A percentile compares a stretch with the other conserved stretches of the same genome.
Evolutionary conservation across 2,113 vertebrate genomes (phyloP).

Genomic region (Eublepharis macularius): DNA sequence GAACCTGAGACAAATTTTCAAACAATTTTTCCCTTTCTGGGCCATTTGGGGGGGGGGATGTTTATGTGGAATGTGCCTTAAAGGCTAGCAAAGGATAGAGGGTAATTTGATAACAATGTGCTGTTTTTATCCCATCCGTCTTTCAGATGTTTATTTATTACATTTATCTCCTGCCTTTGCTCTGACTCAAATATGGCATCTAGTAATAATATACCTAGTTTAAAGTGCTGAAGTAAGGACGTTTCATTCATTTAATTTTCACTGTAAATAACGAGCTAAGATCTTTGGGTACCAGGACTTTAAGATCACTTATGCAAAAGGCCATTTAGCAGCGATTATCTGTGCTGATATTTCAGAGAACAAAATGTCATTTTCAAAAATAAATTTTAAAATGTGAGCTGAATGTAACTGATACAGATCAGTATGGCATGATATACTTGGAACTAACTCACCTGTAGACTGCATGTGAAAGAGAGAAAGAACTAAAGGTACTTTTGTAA

Average conservation of each 20-base stretch:
- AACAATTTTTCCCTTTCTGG: too few relatives aligned
- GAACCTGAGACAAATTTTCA: too few relatives aligned
- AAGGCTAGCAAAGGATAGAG: too few relatives aligned
- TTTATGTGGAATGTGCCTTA: too few relatives aligned
- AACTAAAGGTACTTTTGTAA: background rate
- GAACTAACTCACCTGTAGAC: background rate
- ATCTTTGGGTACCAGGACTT: too few relatives aligned
- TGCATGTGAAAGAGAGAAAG: background rate
- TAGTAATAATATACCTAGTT: too few relatives aligned
- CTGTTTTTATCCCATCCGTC: background rate
- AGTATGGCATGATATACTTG: background rate
- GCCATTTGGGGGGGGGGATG: too few relatives aligned
- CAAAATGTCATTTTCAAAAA: background rate
- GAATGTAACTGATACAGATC: background rate
- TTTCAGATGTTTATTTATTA: conserved; percentile 1
- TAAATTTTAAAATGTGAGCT: background rate
- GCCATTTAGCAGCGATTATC: background rate
- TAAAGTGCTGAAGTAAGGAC: too few relatives aligned
- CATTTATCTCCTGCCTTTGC: background rate
- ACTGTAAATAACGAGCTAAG: too few relatives aligned
- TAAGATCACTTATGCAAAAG: background rate
- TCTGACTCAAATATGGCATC: background rate
- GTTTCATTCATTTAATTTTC: too few relatives aligned
- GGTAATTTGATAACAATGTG: too few relatives aligned
- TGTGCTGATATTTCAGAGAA: too few relatives aligned